phyloP scores from a whole-genome alignment of 2,797 vertebrate genomes.

The Pangasius mekongensis region DNA sequence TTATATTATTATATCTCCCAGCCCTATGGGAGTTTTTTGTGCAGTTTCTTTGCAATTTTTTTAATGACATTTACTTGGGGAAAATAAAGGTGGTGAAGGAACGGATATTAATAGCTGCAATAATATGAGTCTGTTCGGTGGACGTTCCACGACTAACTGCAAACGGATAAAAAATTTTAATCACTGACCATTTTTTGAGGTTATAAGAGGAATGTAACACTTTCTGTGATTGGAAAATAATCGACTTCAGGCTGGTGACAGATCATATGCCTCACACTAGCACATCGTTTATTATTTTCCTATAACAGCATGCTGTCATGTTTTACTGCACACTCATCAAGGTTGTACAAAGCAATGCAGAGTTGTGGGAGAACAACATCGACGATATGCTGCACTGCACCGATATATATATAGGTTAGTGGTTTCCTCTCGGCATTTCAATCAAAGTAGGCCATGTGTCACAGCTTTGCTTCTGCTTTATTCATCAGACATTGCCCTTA shows the following conservation, averaged over 20 bases:
- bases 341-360: background rate
- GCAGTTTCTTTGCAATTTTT: too few relatives aligned
- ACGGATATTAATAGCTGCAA: background rate
- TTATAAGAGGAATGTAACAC: background rate
- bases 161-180: background rate
- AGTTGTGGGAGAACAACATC: background rate
- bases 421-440: constrained; percentile 7
- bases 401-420: background rate
- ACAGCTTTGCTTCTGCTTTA: background rate
- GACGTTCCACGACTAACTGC: background rate
- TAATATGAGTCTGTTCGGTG: background rate
- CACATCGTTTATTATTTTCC: background rate
- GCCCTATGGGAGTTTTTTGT: too few relatives aligned
- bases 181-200: background rate
- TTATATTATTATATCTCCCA: too few relatives aligned
- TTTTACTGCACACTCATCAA: background rate
- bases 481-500: background rate
- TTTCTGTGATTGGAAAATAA: background rate
- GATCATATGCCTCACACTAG: background rate
- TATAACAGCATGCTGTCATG: background rate
- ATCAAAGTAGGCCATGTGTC: background rate
- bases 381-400: background rate
- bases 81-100: background rate
- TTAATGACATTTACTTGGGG: background rate
- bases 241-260: background rate